These are phyloP conservation scores for Sminthurinus aureus DNA, from an alignment of 2,888 invertebrate species.

Conservation along the genomic window DNA sequence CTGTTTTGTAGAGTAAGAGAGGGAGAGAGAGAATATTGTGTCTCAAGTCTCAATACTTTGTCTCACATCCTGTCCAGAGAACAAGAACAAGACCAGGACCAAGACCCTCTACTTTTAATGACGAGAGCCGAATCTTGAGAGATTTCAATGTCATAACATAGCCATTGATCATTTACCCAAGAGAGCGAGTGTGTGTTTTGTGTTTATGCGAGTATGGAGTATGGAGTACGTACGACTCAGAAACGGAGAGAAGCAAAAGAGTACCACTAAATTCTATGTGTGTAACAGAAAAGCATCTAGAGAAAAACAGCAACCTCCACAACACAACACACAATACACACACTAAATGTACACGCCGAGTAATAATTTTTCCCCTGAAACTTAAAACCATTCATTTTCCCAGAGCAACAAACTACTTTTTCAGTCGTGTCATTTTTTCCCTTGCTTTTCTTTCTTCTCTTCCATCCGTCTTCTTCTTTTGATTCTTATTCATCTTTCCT, in stretches of 20 bases:
- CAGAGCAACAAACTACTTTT: slow-evolving; percentile 21
- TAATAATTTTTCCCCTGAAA: slow-evolving; percentile 47
- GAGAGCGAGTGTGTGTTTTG: neutral
- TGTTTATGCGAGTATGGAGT: too few relatives aligned
- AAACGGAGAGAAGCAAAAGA: neutral
- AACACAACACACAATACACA: neutral
- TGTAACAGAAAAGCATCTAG: slow-evolving; percentile 7
- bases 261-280: neutral
- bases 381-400: slow-evolving; percentile 45
- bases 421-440: neutral
- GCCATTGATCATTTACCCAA: slow-evolving; percentile 49
- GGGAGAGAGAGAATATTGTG: neutral
- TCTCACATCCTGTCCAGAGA: slow-evolving; percentile 36
- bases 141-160: slow-evolving; percentile 54
- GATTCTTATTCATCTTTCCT: neutral
- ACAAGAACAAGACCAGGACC: slow-evolving; percentile 1
- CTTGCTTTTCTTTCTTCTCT: slow-evolving; percentile 1
- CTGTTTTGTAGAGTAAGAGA: neutral
- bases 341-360: slow-evolving; percentile 26
- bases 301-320: slow-evolving; percentile 1
- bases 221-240: too few relatives aligned
- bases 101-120: slow-evolving; percentile 34
- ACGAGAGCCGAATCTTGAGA: slow-evolving; percentile 47
- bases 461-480: neutral
- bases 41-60: neutral